phyloP scores from a whole-genome alignment of 2,888 invertebrate genomes.

The Heliconius erato region DNA sequence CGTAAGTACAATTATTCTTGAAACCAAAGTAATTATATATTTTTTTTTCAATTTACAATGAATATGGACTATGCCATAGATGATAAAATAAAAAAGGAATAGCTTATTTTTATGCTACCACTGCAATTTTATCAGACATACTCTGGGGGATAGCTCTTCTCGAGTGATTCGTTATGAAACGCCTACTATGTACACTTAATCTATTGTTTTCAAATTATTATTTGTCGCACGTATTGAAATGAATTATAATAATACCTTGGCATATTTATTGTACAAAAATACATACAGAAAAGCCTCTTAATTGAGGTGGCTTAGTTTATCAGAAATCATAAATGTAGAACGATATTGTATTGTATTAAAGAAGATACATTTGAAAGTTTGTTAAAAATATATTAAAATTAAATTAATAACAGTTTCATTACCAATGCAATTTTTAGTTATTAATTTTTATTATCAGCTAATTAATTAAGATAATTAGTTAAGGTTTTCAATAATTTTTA shows the following conservation, averaged over 20 bases:
- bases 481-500: neutral
- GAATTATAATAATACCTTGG: neutral
- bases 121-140: neutral
- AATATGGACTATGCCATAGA: neutral
- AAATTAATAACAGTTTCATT: no score
- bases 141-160: neutral
- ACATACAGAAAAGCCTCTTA: neutral
- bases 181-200: neutral
- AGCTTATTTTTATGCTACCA: neutral
- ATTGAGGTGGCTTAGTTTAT: neutral
- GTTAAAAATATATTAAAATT: no score
- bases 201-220: conserved; percentile 20
- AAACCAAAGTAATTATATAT: neutral
- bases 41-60: neutral
- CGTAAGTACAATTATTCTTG: conserved; percentile 62
- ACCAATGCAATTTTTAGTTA: neutral
- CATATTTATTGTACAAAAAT: neutral
- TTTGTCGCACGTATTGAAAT: conserved; percentile 2
- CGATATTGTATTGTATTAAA: no score
- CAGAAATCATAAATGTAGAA: neutral
- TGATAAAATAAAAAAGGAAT: neutral
- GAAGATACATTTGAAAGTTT: no score
- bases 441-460: neutral
- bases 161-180: neutral
- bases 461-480: no score